Conservation (phyloP, 2,113 vertebrate genomes). For the Hyperoodon ampullatus region DNA sequence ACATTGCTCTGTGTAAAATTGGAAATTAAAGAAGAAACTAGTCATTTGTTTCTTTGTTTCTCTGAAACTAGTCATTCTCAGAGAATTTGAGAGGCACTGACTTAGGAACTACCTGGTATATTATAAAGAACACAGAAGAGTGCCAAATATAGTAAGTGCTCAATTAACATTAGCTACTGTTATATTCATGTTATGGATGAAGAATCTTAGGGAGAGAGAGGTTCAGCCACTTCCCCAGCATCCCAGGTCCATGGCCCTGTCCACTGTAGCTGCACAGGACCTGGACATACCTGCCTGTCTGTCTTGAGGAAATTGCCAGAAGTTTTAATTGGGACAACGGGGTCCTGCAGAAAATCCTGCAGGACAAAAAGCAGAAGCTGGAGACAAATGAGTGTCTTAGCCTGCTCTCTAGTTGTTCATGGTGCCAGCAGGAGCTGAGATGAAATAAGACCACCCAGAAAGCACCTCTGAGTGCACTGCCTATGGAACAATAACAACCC, state of each 20-base stretch:
- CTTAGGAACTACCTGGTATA: neutral
- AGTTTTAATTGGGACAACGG: neutral
- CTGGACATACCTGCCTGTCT: neutral
- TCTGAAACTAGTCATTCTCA: too few relatives aligned
- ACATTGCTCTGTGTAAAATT: neutral
- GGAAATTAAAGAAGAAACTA: neutral
- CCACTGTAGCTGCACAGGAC: neutral
- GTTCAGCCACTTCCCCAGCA: neutral
- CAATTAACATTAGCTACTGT: neutral
- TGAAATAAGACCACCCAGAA: neutral
- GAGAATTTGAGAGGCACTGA: neutral
- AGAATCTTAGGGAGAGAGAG: neutral
- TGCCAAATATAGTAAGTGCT: neutral
- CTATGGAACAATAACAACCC: neutral
- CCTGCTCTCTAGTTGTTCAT: neutral
- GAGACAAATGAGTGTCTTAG: neutral
- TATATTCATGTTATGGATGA: neutral
- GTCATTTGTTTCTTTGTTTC: neutral
- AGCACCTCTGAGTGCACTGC: neutral
- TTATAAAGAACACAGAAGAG: neutral
- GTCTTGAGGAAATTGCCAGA: neutral
- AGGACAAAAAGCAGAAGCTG: neutral
- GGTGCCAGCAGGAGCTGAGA: neutral
- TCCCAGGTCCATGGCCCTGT: neutral
- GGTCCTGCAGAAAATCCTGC: neutral